Conservation (phyloP, 1,140 invertebrate genomes). For the silkworm (Bombyx mori) region ASM3026992v2 NC_085124.1:9429501-9430000, state of each 20-base stretch:
- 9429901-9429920: no score
- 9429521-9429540: slow-evolving; percentile 58
- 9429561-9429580: slow-evolving; percentile 73
- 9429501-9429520: slow-evolving; percentile 67
- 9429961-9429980: background rate
- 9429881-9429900: no score
- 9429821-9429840: background rate
- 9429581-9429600: slow-evolving; percentile 70
- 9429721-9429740: slow-evolving; percentile 70
- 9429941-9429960: no score
- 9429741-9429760: background rate
- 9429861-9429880: no score
- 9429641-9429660: slow-evolving; percentile 75
- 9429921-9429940: no score
- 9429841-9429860: background rate
- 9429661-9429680: slow-evolving; percentile 75
- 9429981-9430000: slow-evolving; percentile 76
- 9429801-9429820: background rate
- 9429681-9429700: slow-evolving; percentile 73
- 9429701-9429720: slow-evolving; percentile 73
- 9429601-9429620: slow-evolving; percentile 55
- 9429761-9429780: background rate
- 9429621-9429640: slow-evolving; percentile 62
- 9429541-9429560: slow-evolving; percentile 56
- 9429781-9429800: background rate